These are phyloP conservation scores for Sapajus apella DNA, from an alignment of 2,113 vertebrate genomes.

Conservation along the genomic window DNA sequence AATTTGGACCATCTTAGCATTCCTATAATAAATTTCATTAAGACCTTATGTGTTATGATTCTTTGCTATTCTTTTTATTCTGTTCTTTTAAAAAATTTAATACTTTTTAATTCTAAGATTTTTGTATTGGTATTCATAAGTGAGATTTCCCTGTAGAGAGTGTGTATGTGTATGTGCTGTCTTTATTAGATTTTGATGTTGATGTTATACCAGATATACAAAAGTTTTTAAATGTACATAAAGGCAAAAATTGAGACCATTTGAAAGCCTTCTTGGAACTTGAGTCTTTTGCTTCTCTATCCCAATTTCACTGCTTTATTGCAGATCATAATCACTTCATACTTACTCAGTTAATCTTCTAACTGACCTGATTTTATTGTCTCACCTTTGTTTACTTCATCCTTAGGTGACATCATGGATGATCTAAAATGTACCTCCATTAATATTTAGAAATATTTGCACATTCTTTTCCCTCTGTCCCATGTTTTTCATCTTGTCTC, in stretches of 20 bases:
- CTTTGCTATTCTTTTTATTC: not conserved
- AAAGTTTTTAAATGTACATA: not conserved
- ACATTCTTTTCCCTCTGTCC: not conserved
- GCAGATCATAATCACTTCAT: not conserved
- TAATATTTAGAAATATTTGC: not conserved
- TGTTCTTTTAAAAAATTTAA: not conserved
- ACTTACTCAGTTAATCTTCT: not conserved
- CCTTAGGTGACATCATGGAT: not conserved
- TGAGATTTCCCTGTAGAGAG: not conserved
- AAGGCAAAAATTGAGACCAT: not conserved
- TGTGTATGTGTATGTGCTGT: not conserved
- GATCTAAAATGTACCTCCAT: not conserved
- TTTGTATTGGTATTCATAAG: not conserved
- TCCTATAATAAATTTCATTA: not conserved
- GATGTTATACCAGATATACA: not conserved
- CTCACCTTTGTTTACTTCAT: not conserved
- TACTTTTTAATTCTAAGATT: not conserved
- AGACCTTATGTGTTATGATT: not conserved
- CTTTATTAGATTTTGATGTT: not conserved
- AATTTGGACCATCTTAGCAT: not conserved
- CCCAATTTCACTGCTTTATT: not conserved
- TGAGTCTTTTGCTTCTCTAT: not conserved
- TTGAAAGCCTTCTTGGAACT: not conserved
- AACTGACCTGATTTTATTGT: not conserved
- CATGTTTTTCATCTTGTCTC: not conserved